A percentile compares a stretch with the other conserved stretches of the same genome.
phyloP scores from a whole-genome alignment of 2,888 invertebrate genomes.

The Andrena bucephala region DNA sequence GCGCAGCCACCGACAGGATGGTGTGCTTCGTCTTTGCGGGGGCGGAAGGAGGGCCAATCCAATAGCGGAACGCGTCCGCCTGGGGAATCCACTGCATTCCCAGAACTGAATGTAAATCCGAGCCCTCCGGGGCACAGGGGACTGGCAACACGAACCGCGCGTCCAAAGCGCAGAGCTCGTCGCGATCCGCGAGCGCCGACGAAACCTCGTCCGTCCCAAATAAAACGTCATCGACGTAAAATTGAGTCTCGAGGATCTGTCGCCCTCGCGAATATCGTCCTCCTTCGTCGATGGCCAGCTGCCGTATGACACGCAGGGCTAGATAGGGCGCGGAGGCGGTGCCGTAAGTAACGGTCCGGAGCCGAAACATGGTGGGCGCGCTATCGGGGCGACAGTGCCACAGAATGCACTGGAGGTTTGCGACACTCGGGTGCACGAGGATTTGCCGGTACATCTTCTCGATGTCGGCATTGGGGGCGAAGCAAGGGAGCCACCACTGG shows the following conservation, averaged over 20 bases:
- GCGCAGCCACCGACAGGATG: too few species aligned
- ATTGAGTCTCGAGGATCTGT: fast-evolving
- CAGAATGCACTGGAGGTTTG: background rate
- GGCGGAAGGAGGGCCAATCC: too few species aligned
- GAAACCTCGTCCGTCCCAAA: background rate
- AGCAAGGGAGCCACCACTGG: background rate
- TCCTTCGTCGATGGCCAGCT: background rate
- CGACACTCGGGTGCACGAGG: background rate
- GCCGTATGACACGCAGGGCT: background rate
- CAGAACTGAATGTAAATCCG: too few species aligned
- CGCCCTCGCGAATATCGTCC: background rate
- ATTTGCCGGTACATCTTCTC: background rate
- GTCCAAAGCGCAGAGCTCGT: background rate
- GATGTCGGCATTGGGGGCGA: background rate
- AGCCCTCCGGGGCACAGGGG: too few species aligned
- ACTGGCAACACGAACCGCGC: background rate
- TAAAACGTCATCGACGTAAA: background rate
- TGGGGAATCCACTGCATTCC: too few species aligned
- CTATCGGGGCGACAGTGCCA: background rate
- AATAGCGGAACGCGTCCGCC: too few species aligned
- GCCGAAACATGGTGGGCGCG: background rate
- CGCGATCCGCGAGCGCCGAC: background rate
- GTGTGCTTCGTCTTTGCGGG: too few species aligned
- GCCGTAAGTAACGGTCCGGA: background rate
- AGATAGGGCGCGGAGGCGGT: background rate